Conservation (phyloP, 1,140 invertebrate species). For the Neuroterus valhalla region DNA sequence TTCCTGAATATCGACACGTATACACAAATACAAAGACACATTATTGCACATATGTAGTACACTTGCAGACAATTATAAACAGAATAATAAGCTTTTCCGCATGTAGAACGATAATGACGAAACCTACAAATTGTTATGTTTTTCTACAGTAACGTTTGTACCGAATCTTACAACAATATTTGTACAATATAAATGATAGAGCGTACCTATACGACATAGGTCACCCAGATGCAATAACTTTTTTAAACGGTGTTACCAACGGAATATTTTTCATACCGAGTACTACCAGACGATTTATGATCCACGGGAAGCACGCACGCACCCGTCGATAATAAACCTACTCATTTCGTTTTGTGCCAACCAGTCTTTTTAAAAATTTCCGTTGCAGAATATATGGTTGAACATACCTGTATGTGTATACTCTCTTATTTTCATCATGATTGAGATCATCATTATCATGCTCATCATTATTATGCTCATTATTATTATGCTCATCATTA, state of each 20-base stretch:
- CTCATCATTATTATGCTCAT: conserved; percentile 21
- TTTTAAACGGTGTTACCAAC: conserved; percentile 71
- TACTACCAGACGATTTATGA: conserved; percentile 42
- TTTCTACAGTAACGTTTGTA: conserved; percentile 75
- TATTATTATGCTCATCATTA: conserved; percentile 21
- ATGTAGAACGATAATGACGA: conserved; percentile 40
- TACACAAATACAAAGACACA: conserved; percentile 14
- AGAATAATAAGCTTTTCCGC: conserved; percentile 60
- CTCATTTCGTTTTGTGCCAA: conserved; percentile 73
- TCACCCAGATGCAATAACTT: conserved; percentile 74
- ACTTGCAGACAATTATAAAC: conserved; percentile 22
- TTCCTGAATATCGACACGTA: neutral
- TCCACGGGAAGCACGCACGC: conserved; percentile 35
- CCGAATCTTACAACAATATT: conserved; percentile 74
- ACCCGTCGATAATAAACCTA: conserved; percentile 47
- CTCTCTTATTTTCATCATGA: conserved; percentile 27
- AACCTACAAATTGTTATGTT: conserved; percentile 70
- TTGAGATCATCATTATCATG: conserved; percentile 28
- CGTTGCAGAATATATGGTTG: conserved; percentile 4
- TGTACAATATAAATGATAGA: conserved; percentile 72
- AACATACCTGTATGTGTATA: conserved; percentile 10
- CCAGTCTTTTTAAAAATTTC: conserved; percentile 56
- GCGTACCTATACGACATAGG: conserved; percentile 71
- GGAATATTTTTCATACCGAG: conserved; percentile 71
- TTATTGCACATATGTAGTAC: conserved; percentile 1